phyloP scores from a whole-genome alignment of 2,888 invertebrate genomes.

The Gnatocerus cornutus region DNA sequence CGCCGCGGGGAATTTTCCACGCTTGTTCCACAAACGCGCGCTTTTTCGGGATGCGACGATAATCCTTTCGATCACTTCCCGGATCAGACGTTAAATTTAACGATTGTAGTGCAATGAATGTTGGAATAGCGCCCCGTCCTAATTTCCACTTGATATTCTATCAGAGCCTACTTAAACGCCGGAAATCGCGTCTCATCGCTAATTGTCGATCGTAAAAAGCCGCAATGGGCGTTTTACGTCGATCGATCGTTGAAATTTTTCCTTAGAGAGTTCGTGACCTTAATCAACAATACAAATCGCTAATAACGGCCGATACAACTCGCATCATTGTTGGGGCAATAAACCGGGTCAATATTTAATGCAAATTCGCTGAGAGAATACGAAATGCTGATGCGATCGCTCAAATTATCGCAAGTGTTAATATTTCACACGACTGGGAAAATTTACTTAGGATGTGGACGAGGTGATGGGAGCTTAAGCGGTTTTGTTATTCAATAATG shows the following conservation, averaged over 20 bases:
- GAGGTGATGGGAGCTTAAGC: constrained; percentile 9
- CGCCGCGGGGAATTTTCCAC: too few relatives aligned
- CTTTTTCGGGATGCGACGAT: too few relatives aligned
- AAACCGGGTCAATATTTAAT: constrained; percentile 28
- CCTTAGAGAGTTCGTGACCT: not conserved
- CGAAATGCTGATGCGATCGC: constrained; percentile 16
- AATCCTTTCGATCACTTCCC: too few relatives aligned
- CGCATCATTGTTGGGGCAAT: constrained; percentile 17
- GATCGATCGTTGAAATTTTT: constrained; percentile 16
- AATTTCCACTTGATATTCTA: constrained; percentile 58
- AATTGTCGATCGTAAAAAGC: constrained; percentile 55
- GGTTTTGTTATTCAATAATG: constrained; percentile 3
- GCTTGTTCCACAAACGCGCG: too few relatives aligned
- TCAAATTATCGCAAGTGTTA: not conserved
- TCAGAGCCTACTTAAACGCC: constrained; percentile 53
- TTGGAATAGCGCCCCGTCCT: constrained; percentile 28
- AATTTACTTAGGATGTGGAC: constrained; percentile 23
- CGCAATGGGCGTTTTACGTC: constrained; percentile 25
- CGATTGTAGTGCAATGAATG: constrained; percentile 41
- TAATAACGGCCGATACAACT: constrained; percentile 9
- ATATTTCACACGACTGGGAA: constrained; percentile 15
- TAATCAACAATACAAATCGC: constrained; percentile 26
- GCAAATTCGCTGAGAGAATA: constrained; percentile 12
- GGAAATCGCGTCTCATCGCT: constrained; percentile 58
- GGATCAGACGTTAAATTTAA: constrained; percentile 34